Evolutionary conservation across 2,888 invertebrate species (phyloP).

Genomic region (Cetonia aurata): DNA sequence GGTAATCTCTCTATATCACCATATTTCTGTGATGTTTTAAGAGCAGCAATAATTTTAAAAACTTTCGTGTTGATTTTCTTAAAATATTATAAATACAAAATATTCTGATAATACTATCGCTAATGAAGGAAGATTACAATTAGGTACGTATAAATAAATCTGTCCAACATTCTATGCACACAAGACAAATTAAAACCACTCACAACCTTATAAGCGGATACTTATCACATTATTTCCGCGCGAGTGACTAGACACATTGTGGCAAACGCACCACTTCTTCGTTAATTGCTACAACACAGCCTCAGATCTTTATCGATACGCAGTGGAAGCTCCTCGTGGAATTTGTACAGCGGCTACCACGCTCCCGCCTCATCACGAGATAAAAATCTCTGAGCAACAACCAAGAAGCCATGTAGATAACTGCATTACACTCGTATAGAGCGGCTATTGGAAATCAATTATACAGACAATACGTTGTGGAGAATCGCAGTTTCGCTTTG

Average conservation of each 20-base stretch:
- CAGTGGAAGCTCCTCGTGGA: constrained; percentile 37
- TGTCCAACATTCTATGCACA: neutral
- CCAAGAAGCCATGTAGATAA: constrained; percentile 12
- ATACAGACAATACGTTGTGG: constrained; percentile 15
- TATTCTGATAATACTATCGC: too few species aligned
- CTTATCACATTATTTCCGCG: constrained; percentile 13
- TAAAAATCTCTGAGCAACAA: constrained; percentile 20
- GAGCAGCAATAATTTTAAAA: too few species aligned
- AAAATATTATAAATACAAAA: too few species aligned
- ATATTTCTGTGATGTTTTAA: too few species aligned
- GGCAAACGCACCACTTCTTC: constrained; percentile 32
- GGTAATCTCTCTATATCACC: too few species aligned
- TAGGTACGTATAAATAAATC: too few species aligned
- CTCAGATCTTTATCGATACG: constrained; percentile 33
- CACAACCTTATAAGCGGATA: constrained; percentile 25
- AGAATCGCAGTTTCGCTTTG: neutral
- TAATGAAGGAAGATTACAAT: too few species aligned
- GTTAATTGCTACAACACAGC: constrained; percentile 37
- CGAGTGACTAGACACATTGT: constrained; percentile 35
- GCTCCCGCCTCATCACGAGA: constrained; percentile 26
- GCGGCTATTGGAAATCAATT: constrained; percentile 10
- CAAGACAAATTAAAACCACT: constrained; percentile 17
- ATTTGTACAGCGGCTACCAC: constrained; percentile 35
- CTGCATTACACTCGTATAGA: constrained; percentile 19
- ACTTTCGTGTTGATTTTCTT: too few species aligned